phyloP scores from a whole-genome alignment of 2,113 vertebrate genomes.

The Tamias sibiricus region DNA sequence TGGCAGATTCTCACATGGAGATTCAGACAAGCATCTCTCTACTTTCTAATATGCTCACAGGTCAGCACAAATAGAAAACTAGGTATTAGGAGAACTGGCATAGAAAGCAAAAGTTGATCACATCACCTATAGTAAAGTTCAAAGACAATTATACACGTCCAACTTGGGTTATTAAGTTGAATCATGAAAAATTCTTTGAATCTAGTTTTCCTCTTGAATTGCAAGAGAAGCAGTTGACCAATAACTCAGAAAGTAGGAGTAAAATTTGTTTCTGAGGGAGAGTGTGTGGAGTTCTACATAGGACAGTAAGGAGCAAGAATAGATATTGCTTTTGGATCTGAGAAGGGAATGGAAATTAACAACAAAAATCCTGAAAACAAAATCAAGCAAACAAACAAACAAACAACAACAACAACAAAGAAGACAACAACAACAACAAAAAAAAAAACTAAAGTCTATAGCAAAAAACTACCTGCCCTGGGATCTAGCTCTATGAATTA shows the following conservation, averaged over 20 bases:
- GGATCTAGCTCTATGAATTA: not conserved
- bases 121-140: not conserved
- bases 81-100: not conserved
- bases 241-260: not conserved
- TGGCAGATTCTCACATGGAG: not conserved
- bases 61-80: not conserved
- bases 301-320: not conserved
- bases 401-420: too few species aligned
- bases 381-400: not conserved
- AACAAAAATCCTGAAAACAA: not conserved
- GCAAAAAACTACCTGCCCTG: not conserved
- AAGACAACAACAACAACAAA: too few species aligned
- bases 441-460: not conserved
- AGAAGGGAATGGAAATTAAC: not conserved
- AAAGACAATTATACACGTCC: not conserved
- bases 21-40: not conserved
- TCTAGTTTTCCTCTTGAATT: not conserved
- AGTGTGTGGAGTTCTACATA: not conserved
- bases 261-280: not conserved
- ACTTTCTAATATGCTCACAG: not conserved
- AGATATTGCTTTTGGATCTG: not conserved
- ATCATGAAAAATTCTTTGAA: not conserved
- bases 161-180: not conserved
- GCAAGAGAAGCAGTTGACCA: not conserved
- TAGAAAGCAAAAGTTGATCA: not conserved